Percentiles rank a stretch among this genome's conserved stretches.
These are phyloP conservation scores for Zelostemma sp. DNA, from an alignment of 1,140 invertebrate species.

Conservation along the genomic window DNA sequence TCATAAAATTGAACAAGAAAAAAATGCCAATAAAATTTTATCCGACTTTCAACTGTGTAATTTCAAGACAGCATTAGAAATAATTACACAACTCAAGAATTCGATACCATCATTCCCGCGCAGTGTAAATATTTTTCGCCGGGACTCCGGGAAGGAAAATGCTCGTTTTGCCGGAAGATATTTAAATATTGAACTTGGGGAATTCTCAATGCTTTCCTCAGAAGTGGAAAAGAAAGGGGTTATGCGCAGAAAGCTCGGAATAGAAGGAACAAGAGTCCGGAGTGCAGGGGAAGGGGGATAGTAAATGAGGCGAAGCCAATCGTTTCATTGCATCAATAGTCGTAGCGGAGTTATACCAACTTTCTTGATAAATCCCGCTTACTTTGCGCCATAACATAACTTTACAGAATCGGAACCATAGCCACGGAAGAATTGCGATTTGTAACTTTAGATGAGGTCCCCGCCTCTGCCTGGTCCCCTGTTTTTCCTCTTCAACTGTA, in stretches of 20 bases:
- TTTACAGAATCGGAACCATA: constrained; percentile 69
- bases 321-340: constrained; percentile 71
- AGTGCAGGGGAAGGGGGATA: constrained; percentile 17
- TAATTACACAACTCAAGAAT: not conserved
- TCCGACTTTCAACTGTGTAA: not conserved
- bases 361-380: constrained; percentile 71
- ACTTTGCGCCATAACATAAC: constrained; percentile 71
- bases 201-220: constrained; percentile 28
- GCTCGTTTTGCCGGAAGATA: constrained; percentile 15
- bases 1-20: too few relatives aligned
- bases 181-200: constrained; percentile 32
- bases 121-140: constrained; percentile 21
- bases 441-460: constrained; percentile 70
- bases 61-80: not conserved
- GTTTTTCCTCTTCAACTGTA: constrained; percentile 55
- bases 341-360: constrained; percentile 68
- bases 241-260: constrained; percentile 22
- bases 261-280: constrained; percentile 9
- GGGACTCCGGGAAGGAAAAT: constrained; percentile 14
- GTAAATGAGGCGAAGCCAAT: constrained; percentile 64
- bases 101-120: constrained; percentile 13
- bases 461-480: constrained; percentile 43
- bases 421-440: constrained; percentile 71
- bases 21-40: not conserved
- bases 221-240: constrained; percentile 34